Evolutionary conservation across 1,140 invertebrate species (phyloP).

Genomic region (Artemia franciscana): DNA sequence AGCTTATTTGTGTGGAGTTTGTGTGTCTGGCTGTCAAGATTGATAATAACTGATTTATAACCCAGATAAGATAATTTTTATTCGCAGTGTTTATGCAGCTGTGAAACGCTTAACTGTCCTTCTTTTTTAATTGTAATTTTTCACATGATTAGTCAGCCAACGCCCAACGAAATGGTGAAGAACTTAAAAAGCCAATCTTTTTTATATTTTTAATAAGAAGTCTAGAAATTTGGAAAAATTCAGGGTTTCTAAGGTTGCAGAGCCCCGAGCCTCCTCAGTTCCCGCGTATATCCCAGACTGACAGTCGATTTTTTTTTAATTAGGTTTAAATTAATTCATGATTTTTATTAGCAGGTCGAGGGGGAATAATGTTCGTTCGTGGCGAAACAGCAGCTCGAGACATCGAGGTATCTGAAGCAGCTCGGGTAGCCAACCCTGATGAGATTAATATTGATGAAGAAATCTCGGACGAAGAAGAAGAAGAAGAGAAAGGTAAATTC

Average conservation of each 20-base stretch:
- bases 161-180: no score
- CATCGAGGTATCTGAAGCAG: slow-evolving; percentile 36
- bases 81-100: no score
- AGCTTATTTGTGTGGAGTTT: no score
- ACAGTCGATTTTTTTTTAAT: not conserved
- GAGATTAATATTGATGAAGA: slow-evolving; percentile 77
- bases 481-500: slow-evolving; percentile 32
- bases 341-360: slow-evolving; percentile 16
- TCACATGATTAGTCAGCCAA: no score
- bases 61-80: no score
- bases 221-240: not conserved
- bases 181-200: not conserved
- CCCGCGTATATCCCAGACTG: no score
- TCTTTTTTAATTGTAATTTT: no score
- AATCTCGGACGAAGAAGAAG: slow-evolving; percentile 41
- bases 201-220: not conserved
- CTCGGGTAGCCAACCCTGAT: slow-evolving; percentile 61
- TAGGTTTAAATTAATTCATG: not conserved
- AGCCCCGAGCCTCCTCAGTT: slow-evolving; percentile 2
- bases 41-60: no score
- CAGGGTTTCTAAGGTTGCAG: not conserved
- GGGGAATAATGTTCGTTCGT: slow-evolving; percentile 56
- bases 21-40: no score
- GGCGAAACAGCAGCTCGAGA: slow-evolving; percentile 56
- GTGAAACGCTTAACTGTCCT: no score